Percentiles rank a stretch among this genome's conserved stretches.
Conservation (phyloP, 2,888 invertebrate species). For the Leptopilina syphax region DNA sequence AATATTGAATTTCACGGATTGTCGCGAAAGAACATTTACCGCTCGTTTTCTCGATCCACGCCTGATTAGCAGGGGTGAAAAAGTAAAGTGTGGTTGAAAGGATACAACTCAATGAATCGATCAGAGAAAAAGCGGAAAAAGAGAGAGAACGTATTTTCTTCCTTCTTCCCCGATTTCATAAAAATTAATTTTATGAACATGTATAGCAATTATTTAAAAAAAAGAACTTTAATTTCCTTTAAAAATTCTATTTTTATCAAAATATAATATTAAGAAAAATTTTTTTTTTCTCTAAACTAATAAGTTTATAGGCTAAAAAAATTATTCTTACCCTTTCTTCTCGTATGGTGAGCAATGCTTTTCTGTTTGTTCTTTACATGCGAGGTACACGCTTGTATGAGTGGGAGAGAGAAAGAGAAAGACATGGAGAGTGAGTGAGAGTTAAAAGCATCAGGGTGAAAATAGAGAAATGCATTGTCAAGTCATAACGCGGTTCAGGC, state of each 20-base stretch:
- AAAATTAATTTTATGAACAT: too few relatives aligned
- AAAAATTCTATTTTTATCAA: too few relatives aligned
- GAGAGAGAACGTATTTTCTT: too few relatives aligned
- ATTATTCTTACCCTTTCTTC: neutral
- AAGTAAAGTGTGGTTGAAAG: neutral
- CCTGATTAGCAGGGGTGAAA: conserved; percentile 55
- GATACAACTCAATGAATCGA: conserved; percentile 13
- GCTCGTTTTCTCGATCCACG: conserved; percentile 54
- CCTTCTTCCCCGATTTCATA: too few relatives aligned
- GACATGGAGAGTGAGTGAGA: neutral
- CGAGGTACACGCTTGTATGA: neutral
- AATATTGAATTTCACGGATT: conserved; percentile 59
- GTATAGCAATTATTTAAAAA: too few relatives aligned
- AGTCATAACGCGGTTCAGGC: conserved; percentile 54
- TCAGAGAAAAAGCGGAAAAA: too few relatives aligned
- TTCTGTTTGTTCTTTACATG: conserved; percentile 30
- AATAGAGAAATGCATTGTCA: conserved; percentile 59
- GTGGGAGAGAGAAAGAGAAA: too few relatives aligned
- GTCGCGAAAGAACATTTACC: conserved; percentile 53
- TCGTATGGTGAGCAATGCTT: neutral
- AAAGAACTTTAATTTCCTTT: too few relatives aligned
- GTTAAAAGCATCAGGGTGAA: conserved; percentile 52
- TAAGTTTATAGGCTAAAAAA: neutral
- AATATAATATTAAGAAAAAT: too few relatives aligned
- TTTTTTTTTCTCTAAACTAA: neutral